Evolutionary conservation across 2,888 invertebrate genomes (phyloP).

Genomic region (Dorcus hopei): DNA sequence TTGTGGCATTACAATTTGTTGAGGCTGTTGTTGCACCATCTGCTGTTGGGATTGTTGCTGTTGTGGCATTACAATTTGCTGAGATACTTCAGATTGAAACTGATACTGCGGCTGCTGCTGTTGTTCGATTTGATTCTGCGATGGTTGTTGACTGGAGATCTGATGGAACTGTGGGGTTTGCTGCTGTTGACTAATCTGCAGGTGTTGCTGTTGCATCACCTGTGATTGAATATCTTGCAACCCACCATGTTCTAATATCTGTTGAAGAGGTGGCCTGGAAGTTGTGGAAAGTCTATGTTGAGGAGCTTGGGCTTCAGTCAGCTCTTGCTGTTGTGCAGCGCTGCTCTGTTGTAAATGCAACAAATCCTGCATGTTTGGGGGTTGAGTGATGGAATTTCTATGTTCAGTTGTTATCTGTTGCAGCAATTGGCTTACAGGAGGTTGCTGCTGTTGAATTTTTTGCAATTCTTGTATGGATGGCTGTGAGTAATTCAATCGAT

Average conservation of each 20-base stretch:
- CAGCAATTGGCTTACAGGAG: slow-evolving; percentile 2
- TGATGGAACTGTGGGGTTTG: background rate
- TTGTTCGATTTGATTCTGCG: background rate
- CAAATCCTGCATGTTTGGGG: slow-evolving; percentile 29
- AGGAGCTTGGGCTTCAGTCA: slow-evolving; percentile 31
- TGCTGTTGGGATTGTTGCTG: slow-evolving; percentile 19
- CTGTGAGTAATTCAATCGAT: slow-evolving; percentile 23
- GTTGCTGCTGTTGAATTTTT: slow-evolving; percentile 33
- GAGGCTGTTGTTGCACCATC: background rate
- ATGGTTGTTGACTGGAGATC: slow-evolving; percentile 5
- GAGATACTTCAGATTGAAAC: background rate
- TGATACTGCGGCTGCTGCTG: slow-evolving; percentile 2
- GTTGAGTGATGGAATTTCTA: slow-evolving; percentile 28
- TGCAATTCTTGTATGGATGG: slow-evolving; percentile 27
- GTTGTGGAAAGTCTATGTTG: slow-evolving; percentile 22
- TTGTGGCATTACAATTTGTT: slow-evolving; percentile 14
- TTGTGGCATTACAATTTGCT: slow-evolving; percentile 17
- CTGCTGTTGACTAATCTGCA: slow-evolving; percentile 2
- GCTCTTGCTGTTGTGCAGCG: slow-evolving; percentile 31
- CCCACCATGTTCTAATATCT: slow-evolving; percentile 22
- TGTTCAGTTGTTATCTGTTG: slow-evolving; percentile 24
- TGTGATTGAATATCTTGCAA: slow-evolving; percentile 13
- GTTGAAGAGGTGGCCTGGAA: slow-evolving; percentile 22
- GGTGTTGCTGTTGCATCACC: slow-evolving; percentile 14
- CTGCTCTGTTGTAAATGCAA: slow-evolving; percentile 25